Conservation (phyloP, 1,140 invertebrate genomes). For the Hypsibius dujardini region DNA sequence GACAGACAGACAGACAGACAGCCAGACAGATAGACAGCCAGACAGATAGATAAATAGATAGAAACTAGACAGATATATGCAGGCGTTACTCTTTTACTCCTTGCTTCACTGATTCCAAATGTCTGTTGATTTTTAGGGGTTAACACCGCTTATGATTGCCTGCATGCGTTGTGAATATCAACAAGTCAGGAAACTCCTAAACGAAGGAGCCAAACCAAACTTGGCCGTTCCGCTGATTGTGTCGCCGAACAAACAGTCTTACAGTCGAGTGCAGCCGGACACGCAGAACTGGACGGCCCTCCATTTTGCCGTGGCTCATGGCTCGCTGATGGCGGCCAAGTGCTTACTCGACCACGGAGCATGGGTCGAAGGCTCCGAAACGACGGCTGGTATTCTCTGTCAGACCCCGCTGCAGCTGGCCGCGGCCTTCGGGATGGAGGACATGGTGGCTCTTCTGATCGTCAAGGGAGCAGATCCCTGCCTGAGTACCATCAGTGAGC, state of each 20-base stretch:
- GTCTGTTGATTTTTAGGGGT: neutral
- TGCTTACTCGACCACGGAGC: slow-evolving; percentile 53
- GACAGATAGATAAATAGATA: no score
- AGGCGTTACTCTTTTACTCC: no score
- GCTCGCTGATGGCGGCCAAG: slow-evolving; percentile 39
- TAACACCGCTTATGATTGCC: neutral
- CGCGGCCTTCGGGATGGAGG: slow-evolving; percentile 46
- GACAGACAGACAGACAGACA: no score
- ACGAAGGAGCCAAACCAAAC: neutral
- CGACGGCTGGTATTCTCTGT: slow-evolving; percentile 58
- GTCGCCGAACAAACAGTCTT: slow-evolving; percentile 22
- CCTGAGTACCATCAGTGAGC: slow-evolving; percentile 58
- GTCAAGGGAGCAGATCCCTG: slow-evolving; percentile 68
- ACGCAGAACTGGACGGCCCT: slow-evolving; percentile 59
- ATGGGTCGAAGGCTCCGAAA: slow-evolving; percentile 63
- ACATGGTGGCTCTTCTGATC: slow-evolving; percentile 57
- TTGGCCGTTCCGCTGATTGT: slow-evolving; percentile 4
- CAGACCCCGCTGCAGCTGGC: slow-evolving; percentile 68
- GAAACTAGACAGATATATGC: no score
- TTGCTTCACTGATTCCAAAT: no score
- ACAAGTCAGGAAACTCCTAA: neutral
- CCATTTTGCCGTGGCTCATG: slow-evolving; percentile 47
- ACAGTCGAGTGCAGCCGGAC: slow-evolving; percentile 42
- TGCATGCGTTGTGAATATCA: neutral
- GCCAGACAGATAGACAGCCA: no score